These are phyloP conservation scores for Sebastes itinus DNA, from an alignment of 2,797 vertebrate species.

Conservation along the genomic window DNA sequence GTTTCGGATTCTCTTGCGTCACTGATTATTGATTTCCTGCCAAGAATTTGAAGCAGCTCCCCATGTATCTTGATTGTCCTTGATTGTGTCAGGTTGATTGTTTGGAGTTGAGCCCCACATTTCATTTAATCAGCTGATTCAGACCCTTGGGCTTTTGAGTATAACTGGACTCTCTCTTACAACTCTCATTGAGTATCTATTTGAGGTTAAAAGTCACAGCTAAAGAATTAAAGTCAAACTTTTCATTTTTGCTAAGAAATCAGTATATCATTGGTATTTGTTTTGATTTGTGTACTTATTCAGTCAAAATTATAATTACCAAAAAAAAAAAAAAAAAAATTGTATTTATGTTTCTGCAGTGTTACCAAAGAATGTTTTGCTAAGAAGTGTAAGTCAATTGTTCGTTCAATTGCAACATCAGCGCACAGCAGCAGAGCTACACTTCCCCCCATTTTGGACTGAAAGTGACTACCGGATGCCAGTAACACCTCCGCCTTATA, in stretches of 20 bases:
- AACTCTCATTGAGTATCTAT: not conserved
- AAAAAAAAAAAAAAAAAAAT: not conserved
- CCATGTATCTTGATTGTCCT: not conserved
- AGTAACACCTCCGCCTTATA: no score
- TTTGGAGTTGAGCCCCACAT: not conserved
- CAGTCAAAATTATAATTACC: not conserved
- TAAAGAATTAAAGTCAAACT: not conserved
- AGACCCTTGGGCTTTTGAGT: not conserved
- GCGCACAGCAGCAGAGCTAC: no score
- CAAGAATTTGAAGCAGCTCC: constrained; percentile 21
- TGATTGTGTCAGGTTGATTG: not conserved
- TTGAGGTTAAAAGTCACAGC: not conserved
- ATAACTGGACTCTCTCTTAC: not conserved
- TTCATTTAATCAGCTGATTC: not conserved
- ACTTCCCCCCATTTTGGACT: no score
- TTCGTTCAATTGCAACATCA: no score
- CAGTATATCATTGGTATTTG: not conserved
- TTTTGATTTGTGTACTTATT: not conserved
- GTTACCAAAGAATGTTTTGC: not conserved
- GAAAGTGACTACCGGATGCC: no score
- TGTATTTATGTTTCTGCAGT: not conserved
- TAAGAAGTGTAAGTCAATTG: no score
- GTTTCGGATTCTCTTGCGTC: constrained; percentile 21
- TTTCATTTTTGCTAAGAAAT: not conserved
- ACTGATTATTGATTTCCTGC: constrained; percentile 1